Conservation (phyloP, 1,140 invertebrate species). For the Zaprionus inermis region DNA sequence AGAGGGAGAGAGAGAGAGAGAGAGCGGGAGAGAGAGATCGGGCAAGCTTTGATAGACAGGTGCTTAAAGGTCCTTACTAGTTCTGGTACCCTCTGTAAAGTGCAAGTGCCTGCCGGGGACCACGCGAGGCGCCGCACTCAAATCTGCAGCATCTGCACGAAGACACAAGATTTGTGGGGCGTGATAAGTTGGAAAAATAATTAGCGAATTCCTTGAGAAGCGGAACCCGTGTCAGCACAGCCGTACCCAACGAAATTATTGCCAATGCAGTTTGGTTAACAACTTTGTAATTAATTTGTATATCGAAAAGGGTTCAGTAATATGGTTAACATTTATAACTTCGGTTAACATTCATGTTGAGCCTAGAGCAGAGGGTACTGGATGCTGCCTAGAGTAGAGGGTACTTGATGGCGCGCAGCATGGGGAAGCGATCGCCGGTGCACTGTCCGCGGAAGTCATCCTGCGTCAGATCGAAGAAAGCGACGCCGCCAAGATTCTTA, state of each 20-base stretch:
- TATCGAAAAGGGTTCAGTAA: constrained; percentile 21
- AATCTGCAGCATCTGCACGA: constrained; percentile 3
- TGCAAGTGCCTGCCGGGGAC: not conserved
- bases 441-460: constrained; percentile 94
- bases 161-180: not conserved
- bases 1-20: no score
- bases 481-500: constrained; percentile 92
- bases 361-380: constrained; percentile 85
- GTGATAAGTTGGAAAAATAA: constrained; percentile 15
- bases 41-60: not conserved
- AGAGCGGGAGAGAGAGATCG: not conserved
- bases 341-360: not conserved
- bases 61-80: not conserved
- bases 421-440: constrained; percentile 90
- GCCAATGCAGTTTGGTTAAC: constrained; percentile 74
- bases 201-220: constrained; percentile 59
- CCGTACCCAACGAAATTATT: constrained; percentile 67
- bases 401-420: constrained; percentile 87
- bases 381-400: constrained; percentile 83
- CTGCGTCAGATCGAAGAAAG: constrained; percentile 91
- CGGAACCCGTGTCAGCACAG: constrained; percentile 38
- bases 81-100: not conserved
- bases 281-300: constrained; percentile 80
- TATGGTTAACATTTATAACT: constrained; percentile 36
- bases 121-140: not conserved